A percentile compares a stretch with the other conserved stretches of the same genome.
These are phyloP conservation scores for Microchirus variegatus DNA, from an alignment of 2,797 vertebrate species.

Conservation along the genomic window DNA sequence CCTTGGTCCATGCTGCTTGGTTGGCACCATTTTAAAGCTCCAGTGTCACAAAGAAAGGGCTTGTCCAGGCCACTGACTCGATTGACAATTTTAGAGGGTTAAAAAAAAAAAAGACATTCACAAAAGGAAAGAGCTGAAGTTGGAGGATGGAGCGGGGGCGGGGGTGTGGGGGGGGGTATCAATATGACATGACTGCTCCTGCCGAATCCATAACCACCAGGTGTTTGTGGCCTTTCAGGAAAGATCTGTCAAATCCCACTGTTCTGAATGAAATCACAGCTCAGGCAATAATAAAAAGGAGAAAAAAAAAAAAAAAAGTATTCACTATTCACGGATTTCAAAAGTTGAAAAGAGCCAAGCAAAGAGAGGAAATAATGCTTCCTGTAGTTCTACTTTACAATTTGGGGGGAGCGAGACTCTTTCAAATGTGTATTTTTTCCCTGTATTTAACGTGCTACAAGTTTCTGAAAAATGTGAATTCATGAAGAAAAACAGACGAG, in stretches of 20 bases:
- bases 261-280: slow-evolving; percentile 47
- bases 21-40: slow-evolving; percentile 83
- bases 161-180: slow-evolving; percentile 46
- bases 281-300: slow-evolving; percentile 27
- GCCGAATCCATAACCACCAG: slow-evolving; percentile 67
- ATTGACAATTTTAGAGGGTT: slow-evolving; percentile 81
- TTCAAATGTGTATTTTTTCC: too few relatives aligned
- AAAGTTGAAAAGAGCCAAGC: slow-evolving; percentile 50
- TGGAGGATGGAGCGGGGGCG: too few relatives aligned
- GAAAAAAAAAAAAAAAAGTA: slow-evolving; percentile 9
- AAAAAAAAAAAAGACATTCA: slow-evolving; percentile 64
- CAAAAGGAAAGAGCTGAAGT: slow-evolving; percentile 67
- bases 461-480: background rate
- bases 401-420: too few relatives aligned
- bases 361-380: slow-evolving; percentile 29
- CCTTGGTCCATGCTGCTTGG: slow-evolving; percentile 72
- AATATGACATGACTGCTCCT: slow-evolving; percentile 72
- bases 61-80: slow-evolving; percentile 83
- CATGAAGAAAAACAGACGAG: background rate
- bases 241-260: slow-evolving; percentile 60
- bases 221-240: slow-evolving; percentile 67
- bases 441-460: slow-evolving; percentile 34
- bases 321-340: slow-evolving; percentile 35
- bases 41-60: slow-evolving; percentile 74
- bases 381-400: slow-evolving; percentile 23